A percentile compares a stretch with the other conserved stretches of the same genome.
Conservation (phyloP, 2,888 invertebrate species). For the Drosophila parthenogenetica region DNA sequence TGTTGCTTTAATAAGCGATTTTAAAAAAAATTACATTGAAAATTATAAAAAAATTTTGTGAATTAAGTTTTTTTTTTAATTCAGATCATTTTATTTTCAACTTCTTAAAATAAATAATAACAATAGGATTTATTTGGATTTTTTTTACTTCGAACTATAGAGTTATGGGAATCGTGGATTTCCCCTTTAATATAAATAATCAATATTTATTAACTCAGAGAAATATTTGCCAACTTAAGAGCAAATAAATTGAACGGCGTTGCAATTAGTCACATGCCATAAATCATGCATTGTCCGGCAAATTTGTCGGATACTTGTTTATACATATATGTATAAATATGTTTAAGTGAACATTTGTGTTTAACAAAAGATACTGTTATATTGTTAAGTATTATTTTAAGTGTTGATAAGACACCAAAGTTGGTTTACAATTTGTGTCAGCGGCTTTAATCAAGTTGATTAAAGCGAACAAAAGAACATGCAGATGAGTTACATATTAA, state of each 20-base stretch:
- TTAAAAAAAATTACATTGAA: no score
- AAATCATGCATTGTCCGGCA: constrained; percentile 40
- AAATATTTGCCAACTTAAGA: constrained; percentile 1
- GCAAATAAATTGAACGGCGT: constrained; percentile 17
- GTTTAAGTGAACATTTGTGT: background rate
- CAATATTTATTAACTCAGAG: background rate
- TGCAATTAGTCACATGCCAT: constrained; percentile 40
- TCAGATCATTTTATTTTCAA: no score
- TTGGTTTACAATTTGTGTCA: constrained; percentile 41
- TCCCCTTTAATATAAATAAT: background rate
- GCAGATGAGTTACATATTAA: constrained; percentile 39
- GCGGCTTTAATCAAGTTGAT: constrained; percentile 61
- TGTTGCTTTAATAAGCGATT: no score
- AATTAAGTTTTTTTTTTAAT: no score
- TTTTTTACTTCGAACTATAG: no score
- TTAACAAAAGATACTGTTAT: constrained; percentile 6
- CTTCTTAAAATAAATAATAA: no score
- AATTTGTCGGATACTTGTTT: constrained; percentile 21
- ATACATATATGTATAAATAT: background rate
- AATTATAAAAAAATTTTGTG: no score
- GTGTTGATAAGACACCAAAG: constrained; percentile 38
- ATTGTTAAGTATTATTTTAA: constrained; percentile 26
- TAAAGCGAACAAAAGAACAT: constrained; percentile 50
- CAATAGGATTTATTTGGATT: no score
- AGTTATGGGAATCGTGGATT: no score